Conservation (phyloP, 2,113 vertebrate genomes). For the Pluvialis apricaria region DNA sequence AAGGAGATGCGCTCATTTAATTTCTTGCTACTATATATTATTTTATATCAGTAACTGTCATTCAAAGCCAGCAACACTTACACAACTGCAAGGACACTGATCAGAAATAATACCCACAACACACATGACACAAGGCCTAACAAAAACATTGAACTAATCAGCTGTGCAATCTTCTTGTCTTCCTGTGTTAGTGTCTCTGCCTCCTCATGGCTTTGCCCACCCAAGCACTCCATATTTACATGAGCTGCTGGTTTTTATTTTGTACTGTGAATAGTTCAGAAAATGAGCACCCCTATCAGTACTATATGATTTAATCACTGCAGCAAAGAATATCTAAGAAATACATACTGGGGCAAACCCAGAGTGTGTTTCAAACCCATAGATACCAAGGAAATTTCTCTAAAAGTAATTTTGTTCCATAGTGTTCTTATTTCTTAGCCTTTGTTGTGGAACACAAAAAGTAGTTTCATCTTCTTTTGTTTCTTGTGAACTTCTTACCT, state of each 20-base stretch:
- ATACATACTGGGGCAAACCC: neutral
- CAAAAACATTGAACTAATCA: neutral
- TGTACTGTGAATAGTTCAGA: neutral
- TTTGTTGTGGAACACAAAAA: neutral
- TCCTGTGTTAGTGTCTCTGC: neutral
- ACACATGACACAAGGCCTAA: neutral
- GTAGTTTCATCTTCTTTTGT: neutral
- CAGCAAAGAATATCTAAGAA: neutral
- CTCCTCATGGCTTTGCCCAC: neutral
- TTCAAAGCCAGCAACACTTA: neutral
- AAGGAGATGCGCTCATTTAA: slow-evolving; percentile 41
- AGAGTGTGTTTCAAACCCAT: neutral
- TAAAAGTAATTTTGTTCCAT: neutral
- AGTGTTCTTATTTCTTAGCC: neutral
- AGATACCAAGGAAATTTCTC: neutral
- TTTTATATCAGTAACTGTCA: slow-evolving; percentile 25
- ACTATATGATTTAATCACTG: neutral
- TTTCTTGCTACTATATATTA: slow-evolving; percentile 47
- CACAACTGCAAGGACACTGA: neutral
- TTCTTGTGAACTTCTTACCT: neutral
- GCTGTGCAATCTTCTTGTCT: neutral
- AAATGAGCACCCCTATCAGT: neutral
- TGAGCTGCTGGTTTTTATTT: neutral
- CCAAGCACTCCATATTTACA: neutral
- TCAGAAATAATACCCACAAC: neutral